These are phyloP conservation scores for Polyploca ridens DNA, from an alignment of 2,888 invertebrate species.

Conservation along the genomic window DNA sequence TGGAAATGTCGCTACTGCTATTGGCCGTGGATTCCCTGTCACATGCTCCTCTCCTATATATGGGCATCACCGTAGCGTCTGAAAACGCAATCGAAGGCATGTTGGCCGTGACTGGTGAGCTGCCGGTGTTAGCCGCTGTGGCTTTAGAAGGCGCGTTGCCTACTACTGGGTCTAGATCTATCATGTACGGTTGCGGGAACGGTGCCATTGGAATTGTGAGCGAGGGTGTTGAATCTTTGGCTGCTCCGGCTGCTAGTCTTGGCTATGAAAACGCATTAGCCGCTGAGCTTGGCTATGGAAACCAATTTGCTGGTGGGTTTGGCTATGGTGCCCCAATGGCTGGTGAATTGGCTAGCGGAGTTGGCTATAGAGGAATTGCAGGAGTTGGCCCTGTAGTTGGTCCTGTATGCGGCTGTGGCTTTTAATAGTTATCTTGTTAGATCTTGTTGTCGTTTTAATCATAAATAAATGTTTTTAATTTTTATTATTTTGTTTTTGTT, in stretches of 20 bases:
- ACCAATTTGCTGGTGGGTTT: neutral
- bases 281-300: neutral
- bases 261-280: neutral
- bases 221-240: constrained; percentile 24
- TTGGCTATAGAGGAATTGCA: neutral
- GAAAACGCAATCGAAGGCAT: constrained; percentile 47
- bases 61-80: constrained; percentile 49
- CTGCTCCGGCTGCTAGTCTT: constrained; percentile 17
- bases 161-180: constrained; percentile 44
- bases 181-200: constrained; percentile 48
- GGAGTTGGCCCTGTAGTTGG: constrained; percentile 1
- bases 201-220: constrained; percentile 28
- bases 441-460: too few species aligned
- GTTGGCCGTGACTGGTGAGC: constrained; percentile 40
- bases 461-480: too few species aligned
- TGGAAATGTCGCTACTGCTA: constrained; percentile 16
- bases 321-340: neutral
- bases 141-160: constrained; percentile 49
- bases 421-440: neutral
- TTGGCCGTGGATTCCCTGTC: constrained; percentile 38
- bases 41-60: constrained; percentile 43
- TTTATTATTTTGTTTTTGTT: neutral
- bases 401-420: constrained; percentile 15
- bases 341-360: too few species aligned
- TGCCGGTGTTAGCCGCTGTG: constrained; percentile 47